Base-by-base conservation (phyloP, 2,113 vertebrate species). In the Anguilla japonica region DNA sequence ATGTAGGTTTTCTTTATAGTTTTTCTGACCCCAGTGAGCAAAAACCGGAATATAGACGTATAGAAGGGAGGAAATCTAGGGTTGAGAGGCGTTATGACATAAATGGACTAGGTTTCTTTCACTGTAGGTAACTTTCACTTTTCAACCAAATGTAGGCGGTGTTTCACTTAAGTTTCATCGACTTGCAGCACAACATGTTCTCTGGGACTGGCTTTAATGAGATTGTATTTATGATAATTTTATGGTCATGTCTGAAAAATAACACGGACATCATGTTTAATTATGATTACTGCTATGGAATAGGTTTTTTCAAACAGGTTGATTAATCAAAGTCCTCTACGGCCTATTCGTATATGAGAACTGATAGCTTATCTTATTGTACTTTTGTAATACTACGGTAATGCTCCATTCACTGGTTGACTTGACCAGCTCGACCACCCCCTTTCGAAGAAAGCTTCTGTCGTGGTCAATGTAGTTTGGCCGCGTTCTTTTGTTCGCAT, bases 401-500 rank as follows among this genome's bases (percentile, higher is more conserved):
- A 75, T n/a, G 26, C 71, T 75, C 71, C n/a, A 75, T n/a, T 86
- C 56, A 46, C 78, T 67, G 85, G 50, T 81, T 81, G 57, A 79
- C 53, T 14, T 26, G 41, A 82, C 79, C 79, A 34, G 50, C 41
- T 78, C 34, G 67, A 71, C 34, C 50, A 16, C 22, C 75, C 41
- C 43, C 82, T 40, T 82, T 39, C 8, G 40, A 78, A 78, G 40
- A 7, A 60, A 83, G 85, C 53, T 40, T 89, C 60, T 39, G 84
- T 83, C 41, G 34, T 2, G 39, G 26, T 84, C 82, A 81, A 84
- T 46, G 82, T 82, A 57, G 82, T 80, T 85, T 83, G 85, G 78
- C 83, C 29, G 22, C 46, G 63, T 41, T 79, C 93, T 90, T 94
- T 94, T 96, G 92, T 94, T 94, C 88, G 1, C 13, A 39, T n/a